Evolutionary conservation across 2,797 vertebrate genomes (phyloP), one percentile per base, ranked within the genome.

Genomic region (Typhlichthys eigenmanni): DNA sequence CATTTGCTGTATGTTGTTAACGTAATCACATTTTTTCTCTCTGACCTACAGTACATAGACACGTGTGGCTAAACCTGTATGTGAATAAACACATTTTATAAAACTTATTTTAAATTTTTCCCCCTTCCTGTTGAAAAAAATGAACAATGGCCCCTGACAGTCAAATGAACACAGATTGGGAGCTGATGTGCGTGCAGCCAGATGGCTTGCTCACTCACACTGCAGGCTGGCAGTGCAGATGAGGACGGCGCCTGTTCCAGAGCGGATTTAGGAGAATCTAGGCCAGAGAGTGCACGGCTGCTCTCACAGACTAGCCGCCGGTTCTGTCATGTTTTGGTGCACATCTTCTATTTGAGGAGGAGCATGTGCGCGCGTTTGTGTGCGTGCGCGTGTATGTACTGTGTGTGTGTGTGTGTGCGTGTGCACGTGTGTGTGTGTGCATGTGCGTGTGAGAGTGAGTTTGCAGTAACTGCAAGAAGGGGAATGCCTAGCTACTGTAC

Each of bases 161-260:
- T 89, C 85, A 88, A 91, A 89, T 91, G 82, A 92, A 89, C 88
- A 90, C 87, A 89, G 90, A 91, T 90, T 89, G 83, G 86, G 87
- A 91, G 90, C 91, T 92, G 84, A 91, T 88, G 82, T 85, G 89
- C 83, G 79, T 84, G 80, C 71, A 79, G 87, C 86, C 84, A 90
- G 88, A 89, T 89, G 84, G 86, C 88, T 87, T 63, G 81, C 85
- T 88, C 83, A 62, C 83, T 86, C 82, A 59, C 86, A 87, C 83
- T 83, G 77, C 81, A 72, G 82, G 72, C 82, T 81, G 76, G 75
- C 74, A 76, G 85, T 82, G 85, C 89, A 89, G 87, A 84, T 91
- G 86, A 92, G 91, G 89, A 91, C 82, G 79, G 66, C 76, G 76
- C 68, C 87, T 85, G 85, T 91, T 89, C 86, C 87, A 90, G 86